Evolutionary conservation across 2,888 invertebrate genomes (phyloP).

Genomic region (Gari tellinella): DNA sequence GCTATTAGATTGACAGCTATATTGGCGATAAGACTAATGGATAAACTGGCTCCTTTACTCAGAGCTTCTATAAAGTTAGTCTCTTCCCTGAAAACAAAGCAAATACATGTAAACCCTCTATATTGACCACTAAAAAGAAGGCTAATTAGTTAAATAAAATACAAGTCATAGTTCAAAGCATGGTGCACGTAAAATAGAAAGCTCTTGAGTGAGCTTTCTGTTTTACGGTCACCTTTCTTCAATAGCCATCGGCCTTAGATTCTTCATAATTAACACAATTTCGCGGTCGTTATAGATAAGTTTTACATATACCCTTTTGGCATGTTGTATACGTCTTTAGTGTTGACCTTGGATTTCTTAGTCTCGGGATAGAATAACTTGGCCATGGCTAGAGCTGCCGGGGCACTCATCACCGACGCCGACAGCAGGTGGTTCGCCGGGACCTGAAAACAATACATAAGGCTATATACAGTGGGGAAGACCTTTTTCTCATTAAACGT

Average conservation of each 20-base stretch:
- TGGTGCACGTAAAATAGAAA: no score
- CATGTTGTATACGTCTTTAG: conserved; percentile 89
- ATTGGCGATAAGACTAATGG: conserved; percentile 92
- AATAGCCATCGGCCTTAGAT: no score
- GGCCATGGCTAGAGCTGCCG: conserved; percentile 94
- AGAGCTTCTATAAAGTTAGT: conserved; percentile 95
- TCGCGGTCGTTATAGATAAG: no score
- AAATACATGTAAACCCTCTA: no score
- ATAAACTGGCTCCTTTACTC: conserved; percentile 93
- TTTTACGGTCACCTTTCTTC: no score
- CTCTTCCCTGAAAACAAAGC: conserved; percentile 88
- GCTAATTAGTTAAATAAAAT: no score
- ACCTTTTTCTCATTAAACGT: no score
- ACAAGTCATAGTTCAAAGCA: no score
- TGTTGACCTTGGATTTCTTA: conserved; percentile 90
- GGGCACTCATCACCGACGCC: conserved; percentile 98
- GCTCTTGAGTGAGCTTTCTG: no score
- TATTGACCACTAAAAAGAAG: no score
- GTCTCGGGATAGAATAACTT: conserved; percentile 97
- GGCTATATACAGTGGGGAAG: no score
- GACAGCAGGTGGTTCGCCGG: conserved; percentile 94
- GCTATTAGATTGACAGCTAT: conserved; percentile 96
- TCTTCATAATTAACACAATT: no score
- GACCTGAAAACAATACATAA: conserved; percentile 65
- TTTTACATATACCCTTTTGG: conserved; percentile 85